A percentile compares a stretch with the other conserved stretches of the same genome.
Evolutionary conservation across 2,113 vertebrate genomes (phyloP).

Genomic region (Morone chrysops): DNA sequence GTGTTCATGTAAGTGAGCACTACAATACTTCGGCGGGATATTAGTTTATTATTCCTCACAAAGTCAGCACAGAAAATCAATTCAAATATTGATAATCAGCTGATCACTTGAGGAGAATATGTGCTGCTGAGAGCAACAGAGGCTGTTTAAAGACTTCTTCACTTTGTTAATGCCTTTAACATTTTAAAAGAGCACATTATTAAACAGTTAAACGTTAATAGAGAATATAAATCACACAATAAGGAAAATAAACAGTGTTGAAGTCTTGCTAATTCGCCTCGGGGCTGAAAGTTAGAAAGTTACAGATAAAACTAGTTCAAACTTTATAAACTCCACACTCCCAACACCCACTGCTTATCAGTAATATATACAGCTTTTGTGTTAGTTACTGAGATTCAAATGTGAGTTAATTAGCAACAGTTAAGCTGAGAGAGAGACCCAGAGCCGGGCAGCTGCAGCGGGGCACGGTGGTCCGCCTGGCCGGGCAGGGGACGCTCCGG

Average conservation of each 20-base stretch:
- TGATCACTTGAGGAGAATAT: no score
- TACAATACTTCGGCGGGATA: no score
- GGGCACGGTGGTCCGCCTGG: conserved; percentile 38
- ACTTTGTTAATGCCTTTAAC: no score
- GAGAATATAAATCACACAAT: no score
- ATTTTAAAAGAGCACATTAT: no score
- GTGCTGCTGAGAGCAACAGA: no score
- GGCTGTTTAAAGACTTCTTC: no score
- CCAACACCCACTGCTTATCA: background rate
- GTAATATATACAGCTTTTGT: no score
- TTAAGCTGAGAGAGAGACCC: background rate
- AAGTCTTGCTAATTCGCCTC: background rate
- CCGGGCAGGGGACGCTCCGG: conserved; percentile 12
- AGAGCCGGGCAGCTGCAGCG: conserved; percentile 8
- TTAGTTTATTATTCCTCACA: no score
- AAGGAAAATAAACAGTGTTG: background rate
- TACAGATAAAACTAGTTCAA: background rate
- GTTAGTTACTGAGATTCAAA: no score
- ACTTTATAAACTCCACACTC: background rate
- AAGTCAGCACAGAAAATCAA: no score
- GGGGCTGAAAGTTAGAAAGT: background rate
- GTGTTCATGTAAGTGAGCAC: background rate
- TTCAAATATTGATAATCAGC: no score
- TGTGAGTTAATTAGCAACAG: background rate
- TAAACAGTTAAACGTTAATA: background rate